A percentile compares a stretch with the other conserved stretches of the same genome.
Evolutionary conservation across 2,797 vertebrate species (phyloP).

Genomic region (Bovichtus diacanthus): DNA sequence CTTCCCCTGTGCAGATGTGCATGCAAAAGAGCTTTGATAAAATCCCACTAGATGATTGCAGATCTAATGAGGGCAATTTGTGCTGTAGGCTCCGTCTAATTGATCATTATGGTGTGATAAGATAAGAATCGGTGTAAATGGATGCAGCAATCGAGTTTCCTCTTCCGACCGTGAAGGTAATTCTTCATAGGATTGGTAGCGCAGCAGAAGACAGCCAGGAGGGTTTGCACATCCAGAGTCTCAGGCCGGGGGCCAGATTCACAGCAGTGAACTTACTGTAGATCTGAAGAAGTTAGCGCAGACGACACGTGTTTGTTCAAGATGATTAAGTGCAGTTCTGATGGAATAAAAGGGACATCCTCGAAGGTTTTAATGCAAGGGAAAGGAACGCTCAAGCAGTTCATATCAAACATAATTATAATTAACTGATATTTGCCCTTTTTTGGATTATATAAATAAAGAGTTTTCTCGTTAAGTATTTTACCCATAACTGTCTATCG

Average conservation of each 20-base stretch:
- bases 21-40: constrained; percentile 59
- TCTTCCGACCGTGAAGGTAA: constrained; percentile 58
- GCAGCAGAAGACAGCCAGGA: constrained; percentile 4
- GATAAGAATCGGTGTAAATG: constrained; percentile 66
- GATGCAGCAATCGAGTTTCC: constrained; percentile 58
- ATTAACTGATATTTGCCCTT: background rate
- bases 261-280: background rate
- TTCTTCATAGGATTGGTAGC: constrained; percentile 48
- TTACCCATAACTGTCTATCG: background rate
- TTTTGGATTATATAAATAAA: background rate
- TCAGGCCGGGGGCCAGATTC: background rate
- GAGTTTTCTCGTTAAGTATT: background rate
- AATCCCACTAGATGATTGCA: constrained; percentile 53
- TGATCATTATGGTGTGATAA: constrained; percentile 66
- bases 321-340: background rate
- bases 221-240: constrained; percentile 9
- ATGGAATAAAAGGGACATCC: background rate
- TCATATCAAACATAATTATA: background rate
- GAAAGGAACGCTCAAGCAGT: background rate
- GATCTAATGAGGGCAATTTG: constrained; percentile 64
- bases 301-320: background rate
- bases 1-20: constrained; percentile 41
- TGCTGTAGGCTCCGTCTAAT: constrained; percentile 54
- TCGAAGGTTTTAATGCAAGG: background rate
- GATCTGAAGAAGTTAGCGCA: background rate